Percentiles rank a stretch among this genome's conserved stretches.
Evolutionary conservation across 2,797 vertebrate genomes (phyloP).

Genomic region (Anas capensis): DNA sequence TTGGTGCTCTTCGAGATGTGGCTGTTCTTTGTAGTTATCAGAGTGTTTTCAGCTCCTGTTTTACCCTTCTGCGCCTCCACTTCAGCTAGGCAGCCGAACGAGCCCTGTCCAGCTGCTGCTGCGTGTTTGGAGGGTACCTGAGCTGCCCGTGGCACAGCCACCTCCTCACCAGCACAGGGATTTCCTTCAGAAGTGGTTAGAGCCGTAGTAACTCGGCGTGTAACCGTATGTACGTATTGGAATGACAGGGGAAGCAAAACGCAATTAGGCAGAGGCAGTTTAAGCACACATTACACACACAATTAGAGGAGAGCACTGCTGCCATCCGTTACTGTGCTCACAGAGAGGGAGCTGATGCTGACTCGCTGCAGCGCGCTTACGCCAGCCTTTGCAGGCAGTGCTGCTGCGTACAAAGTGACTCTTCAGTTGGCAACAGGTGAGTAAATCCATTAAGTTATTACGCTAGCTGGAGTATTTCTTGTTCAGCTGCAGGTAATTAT

Average conservation of each 20-base stretch:
- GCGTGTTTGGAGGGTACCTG: background rate
- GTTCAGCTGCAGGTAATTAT: background rate
- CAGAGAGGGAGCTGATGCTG: background rate
- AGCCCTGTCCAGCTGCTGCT: background rate
- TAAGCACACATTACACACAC: no score
- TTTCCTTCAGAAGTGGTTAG: background rate
- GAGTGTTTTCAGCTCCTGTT: background rate
- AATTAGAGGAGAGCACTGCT: background rate
- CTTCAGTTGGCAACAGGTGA: background rate
- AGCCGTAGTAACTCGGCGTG: background rate
- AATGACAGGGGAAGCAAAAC: background rate
- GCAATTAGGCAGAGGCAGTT: background rate
- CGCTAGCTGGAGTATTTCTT: background rate
- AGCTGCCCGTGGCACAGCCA: fast-evolving
- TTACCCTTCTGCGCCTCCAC: background rate
- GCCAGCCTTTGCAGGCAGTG: background rate
- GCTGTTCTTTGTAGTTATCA: background rate
- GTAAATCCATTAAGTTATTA: background rate
- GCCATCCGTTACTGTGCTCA: fast-evolving
- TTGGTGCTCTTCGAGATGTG: background rate
- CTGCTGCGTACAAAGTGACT: background rate
- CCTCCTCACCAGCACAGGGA: background rate
- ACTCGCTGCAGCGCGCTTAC: background rate
- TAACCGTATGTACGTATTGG: fast-evolving
- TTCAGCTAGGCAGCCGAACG: fast-evolving